A percentile compares a stretch with the other conserved stretches of the same genome.
phyloP scores from a whole-genome alignment of 2,888 invertebrate genomes.

The Ichneumon xanthorius region DNA sequence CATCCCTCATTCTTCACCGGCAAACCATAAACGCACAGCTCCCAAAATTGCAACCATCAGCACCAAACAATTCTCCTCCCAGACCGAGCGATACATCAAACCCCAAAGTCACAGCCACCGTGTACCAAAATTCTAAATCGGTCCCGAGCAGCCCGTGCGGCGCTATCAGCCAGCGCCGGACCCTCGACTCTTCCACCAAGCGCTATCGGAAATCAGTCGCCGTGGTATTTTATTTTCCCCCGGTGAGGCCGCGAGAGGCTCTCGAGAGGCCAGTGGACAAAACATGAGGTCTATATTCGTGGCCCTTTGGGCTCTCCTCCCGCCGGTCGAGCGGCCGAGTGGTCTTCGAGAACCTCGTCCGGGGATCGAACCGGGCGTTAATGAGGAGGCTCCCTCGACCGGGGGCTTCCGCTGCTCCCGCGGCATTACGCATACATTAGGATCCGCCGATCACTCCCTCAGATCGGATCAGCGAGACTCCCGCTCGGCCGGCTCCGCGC shows the following conservation, averaged over 20 bases:
- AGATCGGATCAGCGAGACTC: slow-evolving; percentile 78
- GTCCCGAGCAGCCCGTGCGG: neutral
- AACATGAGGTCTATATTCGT: slow-evolving; percentile 81
- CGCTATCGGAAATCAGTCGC: slow-evolving; percentile 72
- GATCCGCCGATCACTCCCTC: slow-evolving; percentile 79
- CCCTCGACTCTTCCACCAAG: slow-evolving; percentile 10
- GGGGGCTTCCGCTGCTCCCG: slow-evolving; percentile 65
- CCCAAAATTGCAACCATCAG: too few species aligned
- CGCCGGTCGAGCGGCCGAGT: slow-evolving; percentile 46
- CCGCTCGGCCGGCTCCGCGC: slow-evolving; percentile 34
- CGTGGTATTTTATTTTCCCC: slow-evolving; percentile 69
- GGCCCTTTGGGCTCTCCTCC: slow-evolving; percentile 28
- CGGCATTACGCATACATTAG: slow-evolving; percentile 84
- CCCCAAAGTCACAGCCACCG: neutral
- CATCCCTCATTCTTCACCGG: rapidly evolving
- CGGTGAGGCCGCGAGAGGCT: slow-evolving; percentile 56
- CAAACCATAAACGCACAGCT: too few species aligned
- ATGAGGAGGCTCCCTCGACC: slow-evolving; percentile 79
- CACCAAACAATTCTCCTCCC: too few species aligned
- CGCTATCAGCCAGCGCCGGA: neutral
- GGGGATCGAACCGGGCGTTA: slow-evolving; percentile 79
- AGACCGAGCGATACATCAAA: neutral
- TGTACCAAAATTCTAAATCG: neutral
- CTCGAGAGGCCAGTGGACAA: slow-evolving; percentile 70
- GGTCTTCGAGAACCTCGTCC: slow-evolving; percentile 41